Evolutionary conservation across 92 coral and sea anemone genomes (phyloP), one percentile per base, ranked within the genome.

Genomic region (Palythoa grandiflora): DNA sequence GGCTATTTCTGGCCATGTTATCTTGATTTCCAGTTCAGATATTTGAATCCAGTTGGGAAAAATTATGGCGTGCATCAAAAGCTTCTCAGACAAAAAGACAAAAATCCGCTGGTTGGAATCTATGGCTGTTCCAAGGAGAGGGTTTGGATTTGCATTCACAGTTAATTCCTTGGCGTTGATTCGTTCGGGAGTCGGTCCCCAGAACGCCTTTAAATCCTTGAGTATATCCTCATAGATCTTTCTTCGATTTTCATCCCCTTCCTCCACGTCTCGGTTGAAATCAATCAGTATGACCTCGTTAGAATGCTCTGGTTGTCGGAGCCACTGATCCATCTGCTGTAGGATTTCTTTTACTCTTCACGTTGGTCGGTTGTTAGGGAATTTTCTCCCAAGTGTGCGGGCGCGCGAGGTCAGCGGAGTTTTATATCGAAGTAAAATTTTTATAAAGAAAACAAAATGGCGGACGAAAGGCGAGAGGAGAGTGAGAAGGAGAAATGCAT

Each of bases 311-410:
- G 86, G 86, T 38, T 78, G 80, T 35, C 71, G 63, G 78, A 92
- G 88, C 93, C 95, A 92, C 5, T 35, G 71, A 76, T 92, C 93
- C 17, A 92, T 70, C 84, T 90, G 95, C 20, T 38, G 47, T 17
- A 92, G 91, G 7, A 91, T 88, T 84, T 83, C 35, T 35, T 55
- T 47, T 0, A 92, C 84, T 50, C n/a, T n/a, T n/a, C 28, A 28
- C 28, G 28, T 28, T 28, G 28, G 28, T 28, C 28, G 28, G 28
- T 28, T 28, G 28, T 28, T 28, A 28, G 28, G 28, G 28, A 28
- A 28, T 28, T 28, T 28, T 28, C 28, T 28, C 28, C 28, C 28
- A 28, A 81, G 88, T 71, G 83, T 78, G 88, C 83, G 88, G 83
- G 80, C 88, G 51, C n/a, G 2, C 20, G 19, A 66, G 35, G 19